A percentile compares a stretch with the other conserved stretches of the same genome.
phyloP scores from a whole-genome alignment of 2,888 invertebrate species.

The Drosophila macrospina region DNA sequence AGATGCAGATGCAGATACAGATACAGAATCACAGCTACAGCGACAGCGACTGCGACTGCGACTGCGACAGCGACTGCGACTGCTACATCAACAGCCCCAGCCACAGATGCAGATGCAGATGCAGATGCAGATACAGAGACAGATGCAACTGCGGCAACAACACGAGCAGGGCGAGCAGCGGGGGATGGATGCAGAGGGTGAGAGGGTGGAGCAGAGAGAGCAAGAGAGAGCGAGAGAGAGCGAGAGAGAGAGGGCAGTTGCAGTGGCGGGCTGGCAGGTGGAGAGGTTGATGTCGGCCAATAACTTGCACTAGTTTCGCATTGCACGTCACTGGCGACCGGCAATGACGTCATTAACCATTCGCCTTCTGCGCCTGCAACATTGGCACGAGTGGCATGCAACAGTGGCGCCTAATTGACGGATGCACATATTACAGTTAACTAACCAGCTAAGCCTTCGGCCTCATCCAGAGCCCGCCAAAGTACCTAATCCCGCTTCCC shows the following conservation, averaged over 20 bases:
- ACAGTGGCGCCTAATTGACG: slow-evolving; percentile 57
- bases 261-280: not conserved
- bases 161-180: no score
- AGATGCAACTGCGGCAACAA: not conserved
- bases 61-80: not conserved
- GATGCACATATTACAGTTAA: slow-evolving; percentile 30
- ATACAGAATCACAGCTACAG: slow-evolving; percentile 5
- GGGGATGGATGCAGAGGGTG: no score
- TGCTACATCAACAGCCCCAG: not conserved
- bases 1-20: slow-evolving; percentile 4
- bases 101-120: slow-evolving; percentile 14
- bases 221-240: no score
- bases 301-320: slow-evolving; percentile 45
- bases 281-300: slow-evolving; percentile 8
- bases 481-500: not conserved
- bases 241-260: no score
- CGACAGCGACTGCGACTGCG: not conserved
- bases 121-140: slow-evolving; percentile 1
- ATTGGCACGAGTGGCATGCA: slow-evolving; percentile 11
- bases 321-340: slow-evolving; percentile 51
- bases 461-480: not conserved
- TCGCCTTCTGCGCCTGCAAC: slow-evolving; percentile 11
- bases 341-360: slow-evolving; percentile 54
- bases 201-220: no score
- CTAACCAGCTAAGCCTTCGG: slow-evolving; percentile 14